Evolutionary conservation across 2,797 vertebrate species (phyloP).

Genomic region (Champsocephalus esox): DNA sequence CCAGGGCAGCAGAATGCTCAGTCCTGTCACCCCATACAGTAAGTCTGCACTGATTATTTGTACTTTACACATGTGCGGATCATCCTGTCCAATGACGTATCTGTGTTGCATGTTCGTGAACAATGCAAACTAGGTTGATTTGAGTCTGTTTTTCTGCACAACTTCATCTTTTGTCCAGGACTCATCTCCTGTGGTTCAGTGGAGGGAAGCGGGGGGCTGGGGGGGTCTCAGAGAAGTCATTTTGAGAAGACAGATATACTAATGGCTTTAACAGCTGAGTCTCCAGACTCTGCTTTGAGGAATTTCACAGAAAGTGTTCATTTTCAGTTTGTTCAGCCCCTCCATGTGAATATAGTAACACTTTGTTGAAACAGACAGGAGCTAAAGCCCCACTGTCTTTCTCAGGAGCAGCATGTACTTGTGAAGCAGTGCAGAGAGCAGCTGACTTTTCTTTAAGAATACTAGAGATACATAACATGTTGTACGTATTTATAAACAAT

Average conservation of each 20-base stretch:
- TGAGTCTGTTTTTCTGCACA: constrained; percentile 46
- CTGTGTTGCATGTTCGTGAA: not conserved
- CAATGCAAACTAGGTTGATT: not conserved
- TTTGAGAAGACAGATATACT: constrained; percentile 68
- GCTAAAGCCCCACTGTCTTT: not conserved
- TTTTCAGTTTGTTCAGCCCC: constrained; percentile 42
- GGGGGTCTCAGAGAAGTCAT: constrained; percentile 56
- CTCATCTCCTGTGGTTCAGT: constrained; percentile 57
- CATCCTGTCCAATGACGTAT: not conserved
- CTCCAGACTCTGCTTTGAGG: constrained; percentile 70
- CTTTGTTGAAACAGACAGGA: constrained; percentile 31
- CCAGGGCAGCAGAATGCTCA: constrained; percentile 84
- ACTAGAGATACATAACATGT: not conserved
- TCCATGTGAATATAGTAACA: constrained; percentile 30
- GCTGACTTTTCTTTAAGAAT: not conserved
- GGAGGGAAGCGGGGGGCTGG: constrained; percentile 33
- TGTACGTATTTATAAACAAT: not conserved
- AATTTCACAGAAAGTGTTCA: constrained; percentile 75
- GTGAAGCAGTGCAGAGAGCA: constrained; percentile 7
- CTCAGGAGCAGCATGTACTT: not conserved
- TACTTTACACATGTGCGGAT: not conserved
- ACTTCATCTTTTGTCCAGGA: constrained; percentile 42
- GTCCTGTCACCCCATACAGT: constrained; percentile 84
- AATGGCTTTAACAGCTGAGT: constrained; percentile 81
- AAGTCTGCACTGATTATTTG: constrained; percentile 42